Percentiles rank a stretch among this genome's conserved stretches.
phyloP scores from a whole-genome alignment of 1,140 invertebrate species.

The Oreohelix idahoensis region DNA sequence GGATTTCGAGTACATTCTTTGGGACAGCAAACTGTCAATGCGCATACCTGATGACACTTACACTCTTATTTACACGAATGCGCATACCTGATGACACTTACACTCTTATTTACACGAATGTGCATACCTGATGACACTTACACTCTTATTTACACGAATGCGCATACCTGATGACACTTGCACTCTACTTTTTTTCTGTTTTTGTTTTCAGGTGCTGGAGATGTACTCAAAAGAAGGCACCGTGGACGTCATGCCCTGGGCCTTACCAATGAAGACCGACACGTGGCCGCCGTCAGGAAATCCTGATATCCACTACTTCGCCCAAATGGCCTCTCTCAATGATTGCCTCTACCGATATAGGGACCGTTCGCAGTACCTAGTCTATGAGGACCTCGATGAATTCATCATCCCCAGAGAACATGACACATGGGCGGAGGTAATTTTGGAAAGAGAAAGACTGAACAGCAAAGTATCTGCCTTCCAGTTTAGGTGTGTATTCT shows the following conservation, averaged over 20 bases:
- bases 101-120: too few species aligned
- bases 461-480: neutral
- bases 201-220: constrained; percentile 76
- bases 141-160: too few species aligned
- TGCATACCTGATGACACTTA: too few species aligned
- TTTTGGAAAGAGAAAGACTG: constrained; percentile 2
- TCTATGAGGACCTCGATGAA: neutral
- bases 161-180: too few species aligned
- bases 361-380: neutral
- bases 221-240: constrained; percentile 78
- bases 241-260: constrained; percentile 88
- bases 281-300: constrained; percentile 44
- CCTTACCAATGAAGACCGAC: constrained; percentile 80
- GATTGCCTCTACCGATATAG: constrained; percentile 12
- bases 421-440: constrained; percentile 21
- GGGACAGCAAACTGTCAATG: too few species aligned
- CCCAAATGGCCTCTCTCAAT: constrained; percentile 4
- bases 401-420: constrained; percentile 1
- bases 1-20: too few species aligned
- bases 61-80: too few species aligned
- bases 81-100: too few species aligned
- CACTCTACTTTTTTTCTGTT: neutral
- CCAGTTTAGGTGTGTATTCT: constrained; percentile 50
- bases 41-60: too few species aligned
- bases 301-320: neutral